These are phyloP conservation scores for Drosophila koepferae DNA, from an alignment of 2,888 invertebrate species.

Conservation along the genomic window DNA sequence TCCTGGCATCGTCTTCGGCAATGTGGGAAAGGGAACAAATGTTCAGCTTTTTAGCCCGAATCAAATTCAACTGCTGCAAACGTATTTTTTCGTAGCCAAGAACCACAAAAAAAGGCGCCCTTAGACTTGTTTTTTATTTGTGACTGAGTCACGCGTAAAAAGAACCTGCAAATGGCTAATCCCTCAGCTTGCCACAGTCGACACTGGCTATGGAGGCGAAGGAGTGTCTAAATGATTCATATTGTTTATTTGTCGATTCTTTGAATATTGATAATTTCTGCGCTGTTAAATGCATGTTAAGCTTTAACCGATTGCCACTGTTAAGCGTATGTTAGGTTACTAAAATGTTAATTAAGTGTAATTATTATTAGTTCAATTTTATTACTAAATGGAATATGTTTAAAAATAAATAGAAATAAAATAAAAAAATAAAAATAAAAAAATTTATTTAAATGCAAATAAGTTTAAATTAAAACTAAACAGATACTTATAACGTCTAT, in stretches of 20 bases:
- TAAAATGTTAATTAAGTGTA: neutral
- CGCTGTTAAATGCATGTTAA: neutral
- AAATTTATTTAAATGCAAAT: too few species aligned
- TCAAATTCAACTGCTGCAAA: constrained; percentile 35
- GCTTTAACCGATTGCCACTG: neutral
- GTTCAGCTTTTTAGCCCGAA: constrained; percentile 37
- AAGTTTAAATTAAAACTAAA: too few species aligned
- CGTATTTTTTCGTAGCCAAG: constrained; percentile 28
- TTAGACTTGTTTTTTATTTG: constrained; percentile 28
- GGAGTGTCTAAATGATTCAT: neutral
- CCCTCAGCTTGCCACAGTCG: constrained; percentile 36
- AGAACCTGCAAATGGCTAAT: constrained; percentile 45
- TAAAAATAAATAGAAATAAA: too few species aligned
- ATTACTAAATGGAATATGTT: too few species aligned
- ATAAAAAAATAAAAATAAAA: too few species aligned
- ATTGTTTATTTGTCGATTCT: neutral
- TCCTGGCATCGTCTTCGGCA: constrained; percentile 24
- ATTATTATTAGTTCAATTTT: too few species aligned
- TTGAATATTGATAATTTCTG: neutral
- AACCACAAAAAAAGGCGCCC: constrained; percentile 37
- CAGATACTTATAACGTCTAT: too few species aligned
- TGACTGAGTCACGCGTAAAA: constrained; percentile 53
- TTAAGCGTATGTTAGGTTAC: neutral
- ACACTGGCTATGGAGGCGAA: constrained; percentile 1
- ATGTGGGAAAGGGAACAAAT: constrained; percentile 54